A percentile compares a stretch with the other conserved stretches of the same genome.
These are phyloP conservation scores for Streptopelia turtur DNA, from an alignment of 2,797 vertebrate species.

Conservation along the genomic window DNA sequence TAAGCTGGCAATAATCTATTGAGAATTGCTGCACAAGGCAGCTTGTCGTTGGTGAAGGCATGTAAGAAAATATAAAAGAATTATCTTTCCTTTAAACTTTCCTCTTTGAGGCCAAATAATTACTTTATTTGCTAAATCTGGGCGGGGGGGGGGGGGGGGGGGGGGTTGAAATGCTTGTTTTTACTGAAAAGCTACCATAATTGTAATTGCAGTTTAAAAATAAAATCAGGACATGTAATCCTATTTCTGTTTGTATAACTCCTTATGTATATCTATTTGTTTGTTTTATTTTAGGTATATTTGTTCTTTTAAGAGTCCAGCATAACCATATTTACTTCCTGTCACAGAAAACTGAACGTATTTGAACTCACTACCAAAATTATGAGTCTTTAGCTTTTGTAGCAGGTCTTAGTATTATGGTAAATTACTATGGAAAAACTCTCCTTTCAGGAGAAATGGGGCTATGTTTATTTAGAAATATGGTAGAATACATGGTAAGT, in stretches of 20 bases:
- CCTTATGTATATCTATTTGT: not conserved
- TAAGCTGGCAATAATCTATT: not conserved
- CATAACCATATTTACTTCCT: not conserved
- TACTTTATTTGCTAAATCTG: not conserved
- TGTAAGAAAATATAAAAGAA: not conserved
- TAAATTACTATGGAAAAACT: not conserved
- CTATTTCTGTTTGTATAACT: not conserved
- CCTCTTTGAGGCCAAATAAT: not conserved
- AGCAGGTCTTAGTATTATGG: not conserved
- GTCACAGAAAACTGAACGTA: not conserved
- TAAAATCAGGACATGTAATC: not conserved
- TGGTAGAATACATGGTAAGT: not conserved
- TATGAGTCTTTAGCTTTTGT: not conserved
- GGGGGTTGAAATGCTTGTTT: not conserved
- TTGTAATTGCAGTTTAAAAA: not conserved
- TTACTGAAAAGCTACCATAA: not conserved
- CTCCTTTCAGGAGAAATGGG: not conserved
- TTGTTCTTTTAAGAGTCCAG: not conserved
- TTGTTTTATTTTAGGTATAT: not conserved
- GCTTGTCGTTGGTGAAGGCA: not conserved
- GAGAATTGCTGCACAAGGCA: not conserved
- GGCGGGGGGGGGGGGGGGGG: rapidly evolving
- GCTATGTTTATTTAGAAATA: not conserved
- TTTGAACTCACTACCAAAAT: not conserved
- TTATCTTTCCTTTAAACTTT: not conserved